phyloP scores from a whole-genome alignment of 2,888 invertebrate genomes.

The Slavum lentiscoides region DNA sequence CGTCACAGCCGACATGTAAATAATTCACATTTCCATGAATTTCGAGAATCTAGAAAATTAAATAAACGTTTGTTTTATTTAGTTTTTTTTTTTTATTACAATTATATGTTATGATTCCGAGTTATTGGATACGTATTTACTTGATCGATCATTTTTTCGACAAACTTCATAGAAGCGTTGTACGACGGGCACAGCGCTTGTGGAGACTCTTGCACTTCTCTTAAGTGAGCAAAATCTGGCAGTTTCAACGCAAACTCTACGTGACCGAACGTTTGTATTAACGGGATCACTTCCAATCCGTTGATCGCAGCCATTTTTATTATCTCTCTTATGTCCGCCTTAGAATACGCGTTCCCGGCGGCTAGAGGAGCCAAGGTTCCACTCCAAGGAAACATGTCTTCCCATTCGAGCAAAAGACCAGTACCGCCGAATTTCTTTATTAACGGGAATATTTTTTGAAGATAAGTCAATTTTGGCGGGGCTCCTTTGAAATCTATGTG shows the following conservation, averaged over 20 bases:
- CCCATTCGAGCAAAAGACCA: constrained; percentile 75
- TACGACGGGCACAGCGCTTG: constrained; percentile 74
- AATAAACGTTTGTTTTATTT: background rate
- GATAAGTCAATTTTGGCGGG: constrained; percentile 68
- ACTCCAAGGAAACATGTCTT: constrained; percentile 79
- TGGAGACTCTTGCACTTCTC: constrained; percentile 71
- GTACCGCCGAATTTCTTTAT: constrained; percentile 71
- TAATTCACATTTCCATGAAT: constrained; percentile 60
- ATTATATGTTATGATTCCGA: background rate
- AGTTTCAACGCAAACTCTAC: constrained; percentile 74
- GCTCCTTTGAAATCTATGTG: constrained; percentile 80
- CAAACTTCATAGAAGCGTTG: constrained; percentile 66
- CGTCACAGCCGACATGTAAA: constrained; percentile 76
- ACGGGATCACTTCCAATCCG: constrained; percentile 71
- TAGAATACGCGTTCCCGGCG: constrained; percentile 68
- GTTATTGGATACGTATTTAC: constrained; percentile 59
- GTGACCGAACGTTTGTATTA: constrained; percentile 79
- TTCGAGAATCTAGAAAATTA: constrained; percentile 59
- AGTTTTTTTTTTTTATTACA: background rate
- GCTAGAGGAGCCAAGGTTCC: constrained; percentile 65
- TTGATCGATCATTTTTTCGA: constrained; percentile 73
- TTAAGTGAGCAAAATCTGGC: constrained; percentile 66
- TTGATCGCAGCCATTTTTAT: constrained; percentile 64
- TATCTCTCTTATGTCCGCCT: constrained; percentile 63
- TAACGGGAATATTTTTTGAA: constrained; percentile 66